Conservation (phyloP, 2,888 invertebrate genomes). For the Sarcophaga variegata region DNA sequence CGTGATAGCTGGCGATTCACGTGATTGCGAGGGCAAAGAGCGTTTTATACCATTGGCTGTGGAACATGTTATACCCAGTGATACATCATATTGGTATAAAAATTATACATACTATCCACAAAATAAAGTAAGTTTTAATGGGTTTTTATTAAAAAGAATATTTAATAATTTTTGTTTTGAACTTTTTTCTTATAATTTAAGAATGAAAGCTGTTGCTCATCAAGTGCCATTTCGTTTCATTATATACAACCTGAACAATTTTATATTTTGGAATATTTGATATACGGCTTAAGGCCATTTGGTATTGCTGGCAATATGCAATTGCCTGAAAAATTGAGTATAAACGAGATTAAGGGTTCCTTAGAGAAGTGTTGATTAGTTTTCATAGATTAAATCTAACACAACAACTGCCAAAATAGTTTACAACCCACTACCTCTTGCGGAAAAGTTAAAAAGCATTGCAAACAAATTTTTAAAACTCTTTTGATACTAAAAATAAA, state of each 20-base stretch:
- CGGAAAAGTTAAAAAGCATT: too few species aligned
- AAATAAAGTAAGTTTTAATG: constrained; percentile 48
- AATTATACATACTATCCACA: constrained; percentile 85
- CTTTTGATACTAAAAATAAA: too few species aligned
- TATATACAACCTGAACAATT: constrained; percentile 94
- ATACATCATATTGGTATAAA: constrained; percentile 94
- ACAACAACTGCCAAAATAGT: not conserved
- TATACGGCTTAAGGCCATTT: constrained; percentile 94
- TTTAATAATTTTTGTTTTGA: too few species aligned
- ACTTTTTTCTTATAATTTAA: constrained; percentile 8
- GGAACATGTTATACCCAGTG: constrained; percentile 91
- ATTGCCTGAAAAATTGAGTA: constrained; percentile 30
- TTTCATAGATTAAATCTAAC: not conserved
- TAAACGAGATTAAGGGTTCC: not conserved
- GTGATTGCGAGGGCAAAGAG: constrained; percentile 92
- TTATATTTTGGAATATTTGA: constrained; percentile 96
- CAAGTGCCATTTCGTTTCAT: constrained; percentile 97
- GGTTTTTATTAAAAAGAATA: not conserved
- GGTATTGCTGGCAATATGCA: constrained; percentile 79
- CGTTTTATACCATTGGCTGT: constrained; percentile 92
- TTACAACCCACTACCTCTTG: too few species aligned
- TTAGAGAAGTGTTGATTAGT: not conserved
- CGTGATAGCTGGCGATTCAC: constrained; percentile 93
- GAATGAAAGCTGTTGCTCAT: constrained; percentile 88
- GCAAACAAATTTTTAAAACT: too few species aligned